Evolutionary conservation across 2,797 vertebrate genomes (phyloP), one percentile per base, ranked within the genome.

Genomic region (Ctenopoma kingsleyae): DNA sequence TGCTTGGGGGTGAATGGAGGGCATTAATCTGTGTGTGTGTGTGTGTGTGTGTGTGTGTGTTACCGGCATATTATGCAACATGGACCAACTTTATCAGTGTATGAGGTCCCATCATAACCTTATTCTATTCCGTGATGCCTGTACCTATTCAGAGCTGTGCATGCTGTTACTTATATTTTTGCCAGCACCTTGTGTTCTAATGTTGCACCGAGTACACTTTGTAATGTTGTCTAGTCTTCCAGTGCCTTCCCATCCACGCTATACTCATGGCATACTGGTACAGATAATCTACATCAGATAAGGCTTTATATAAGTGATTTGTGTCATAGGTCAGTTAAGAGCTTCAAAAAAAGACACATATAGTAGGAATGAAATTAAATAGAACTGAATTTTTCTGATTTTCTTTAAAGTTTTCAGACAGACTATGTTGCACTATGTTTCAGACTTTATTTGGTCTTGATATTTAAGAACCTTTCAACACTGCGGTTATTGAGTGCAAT

Each of bases 91-190:
- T 11, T 36, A 36, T 36, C 9, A 36, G 35, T 36, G 35, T 11
- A 16, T 58, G 49, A 36, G 23, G 43, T 59, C 52, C 36, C 41
- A 6, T 46, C 44, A 15, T 63, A 27, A 43, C 23, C n/a, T 55
- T 38, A 30, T 16, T 59, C 11, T 65, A 17, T 22, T 73, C 19
- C 48, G 10, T 5, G 46, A 6, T 36, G 27, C 73, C 44, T 78
- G 68, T 66, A 84, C 71, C 70, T 64, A 69, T 35, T 56, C 43
- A 38, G 49, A 73, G 43, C 59, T n/a, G 1, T 35, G n/a, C 13
- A 5, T 61, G 59, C 60, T 63, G 23, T 36, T 57, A 57, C 40
- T 61, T 12, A 6, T 53, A 16, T 56, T 17, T 67, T 67, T 61
- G 10, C 8, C 32, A 13, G 43, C 30, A 66, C 47, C 3, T 53